Conservation (phyloP, 2,888 invertebrate species). For the Pristionchus fissidentatus region DNA sequence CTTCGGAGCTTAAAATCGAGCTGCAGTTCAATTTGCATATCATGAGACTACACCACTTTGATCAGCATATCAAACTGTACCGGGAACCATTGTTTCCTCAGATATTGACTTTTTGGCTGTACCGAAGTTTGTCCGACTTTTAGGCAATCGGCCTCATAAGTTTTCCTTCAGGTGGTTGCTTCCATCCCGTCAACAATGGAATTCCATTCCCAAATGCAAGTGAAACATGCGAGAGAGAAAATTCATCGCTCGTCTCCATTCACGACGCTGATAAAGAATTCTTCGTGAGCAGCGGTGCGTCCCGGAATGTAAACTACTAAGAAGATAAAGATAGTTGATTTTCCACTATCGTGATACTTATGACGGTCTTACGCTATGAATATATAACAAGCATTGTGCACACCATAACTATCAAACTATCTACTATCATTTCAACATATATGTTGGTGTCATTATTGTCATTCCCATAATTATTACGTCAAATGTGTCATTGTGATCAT, state of each 20-base stretch:
- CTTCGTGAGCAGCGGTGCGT: slow-evolving; percentile 23
- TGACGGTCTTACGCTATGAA: too few relatives aligned
- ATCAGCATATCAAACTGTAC: not conserved
- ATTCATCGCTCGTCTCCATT: not conserved
- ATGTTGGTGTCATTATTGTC: too few relatives aligned
- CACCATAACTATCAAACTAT: too few relatives aligned
- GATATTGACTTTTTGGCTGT: not conserved
- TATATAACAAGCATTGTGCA: too few relatives aligned
- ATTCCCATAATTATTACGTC: too few relatives aligned
- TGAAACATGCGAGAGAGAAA: not conserved
- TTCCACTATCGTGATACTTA: not conserved
- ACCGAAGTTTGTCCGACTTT: not conserved
- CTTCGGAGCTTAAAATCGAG: not conserved
- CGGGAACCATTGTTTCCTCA: not conserved
- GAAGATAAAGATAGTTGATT: not conserved
- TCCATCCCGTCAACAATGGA: not conserved
- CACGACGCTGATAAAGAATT: slow-evolving; percentile 25
- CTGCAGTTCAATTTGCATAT: not conserved
- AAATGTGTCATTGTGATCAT: too few relatives aligned
- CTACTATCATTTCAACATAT: too few relatives aligned
- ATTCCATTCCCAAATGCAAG: not conserved
- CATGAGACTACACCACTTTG: too few relatives aligned
- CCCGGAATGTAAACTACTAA: too few relatives aligned
- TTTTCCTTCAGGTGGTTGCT: slow-evolving; percentile 2
- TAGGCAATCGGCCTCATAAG: not conserved